phyloP scores from a whole-genome alignment of 2,797 vertebrate species.

The Mionectes olivaceus region DNA sequence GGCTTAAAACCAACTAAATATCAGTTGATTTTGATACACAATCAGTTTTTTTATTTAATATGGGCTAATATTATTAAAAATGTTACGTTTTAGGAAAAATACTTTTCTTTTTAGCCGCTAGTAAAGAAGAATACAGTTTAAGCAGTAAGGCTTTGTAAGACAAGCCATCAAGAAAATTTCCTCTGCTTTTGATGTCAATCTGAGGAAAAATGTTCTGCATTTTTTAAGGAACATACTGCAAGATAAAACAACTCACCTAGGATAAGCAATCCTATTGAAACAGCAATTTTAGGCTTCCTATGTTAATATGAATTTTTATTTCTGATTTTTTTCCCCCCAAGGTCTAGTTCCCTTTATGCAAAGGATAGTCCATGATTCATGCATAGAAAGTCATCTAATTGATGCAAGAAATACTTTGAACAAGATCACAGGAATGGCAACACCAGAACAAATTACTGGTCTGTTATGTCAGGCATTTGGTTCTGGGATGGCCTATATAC shows the following conservation, averaged over 20 bases:
- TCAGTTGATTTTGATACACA: not conserved
- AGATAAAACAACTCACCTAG: slow-evolving; percentile 8
- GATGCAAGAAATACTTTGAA: slow-evolving; percentile 61
- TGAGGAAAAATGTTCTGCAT: not conserved
- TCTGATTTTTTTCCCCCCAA: slow-evolving; percentile 3
- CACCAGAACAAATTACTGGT: not conserved
- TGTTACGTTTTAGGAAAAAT: not conserved
- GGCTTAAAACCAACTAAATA: not conserved
- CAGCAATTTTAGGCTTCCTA: slow-evolving; percentile 26
- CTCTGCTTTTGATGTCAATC: not conserved
- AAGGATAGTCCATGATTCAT: slow-evolving; percentile 47
- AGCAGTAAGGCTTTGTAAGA: not conserved
- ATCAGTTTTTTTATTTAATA: not conserved
- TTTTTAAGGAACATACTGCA: not conserved
- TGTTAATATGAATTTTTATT: slow-evolving; percentile 51
- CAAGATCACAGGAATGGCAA: slow-evolving; percentile 22
- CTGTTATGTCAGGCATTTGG: not conserved
- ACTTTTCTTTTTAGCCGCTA: not conserved
- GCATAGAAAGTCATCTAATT: slow-evolving; percentile 29
- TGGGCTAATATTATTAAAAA: not conserved
- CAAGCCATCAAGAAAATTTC: not conserved
- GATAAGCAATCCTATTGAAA: slow-evolving; percentile 20
- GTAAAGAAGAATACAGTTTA: not conserved
- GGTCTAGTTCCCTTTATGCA: not conserved
- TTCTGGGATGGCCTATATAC: slow-evolving; percentile 46